Conservation (phyloP, 2,113 vertebrate genomes). For the Zootoca vivipara region DNA sequence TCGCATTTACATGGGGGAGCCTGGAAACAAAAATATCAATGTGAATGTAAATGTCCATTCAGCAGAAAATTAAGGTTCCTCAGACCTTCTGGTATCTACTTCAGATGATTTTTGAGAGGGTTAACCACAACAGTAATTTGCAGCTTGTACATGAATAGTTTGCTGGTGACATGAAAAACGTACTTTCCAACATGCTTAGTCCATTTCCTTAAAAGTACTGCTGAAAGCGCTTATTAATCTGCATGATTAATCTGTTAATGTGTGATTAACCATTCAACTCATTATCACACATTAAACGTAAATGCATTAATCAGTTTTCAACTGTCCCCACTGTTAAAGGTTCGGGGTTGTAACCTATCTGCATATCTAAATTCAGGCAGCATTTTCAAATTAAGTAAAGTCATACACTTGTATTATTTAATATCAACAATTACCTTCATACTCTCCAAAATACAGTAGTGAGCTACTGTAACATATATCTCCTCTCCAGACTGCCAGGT, state of each 20-base stretch:
- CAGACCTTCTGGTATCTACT: too few species aligned
- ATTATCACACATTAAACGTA: neutral
- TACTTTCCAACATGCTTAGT: neutral
- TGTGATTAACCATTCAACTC: slow-evolving; percentile 1
- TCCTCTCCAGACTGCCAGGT: neutral
- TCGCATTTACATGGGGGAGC: neutral
- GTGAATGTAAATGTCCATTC: neutral
- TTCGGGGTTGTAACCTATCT: neutral
- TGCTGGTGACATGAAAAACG: neutral
- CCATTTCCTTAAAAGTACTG: neutral
- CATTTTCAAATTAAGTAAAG: neutral
- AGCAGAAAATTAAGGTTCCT: neutral
- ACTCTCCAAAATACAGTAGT: neutral
- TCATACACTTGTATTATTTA: neutral
- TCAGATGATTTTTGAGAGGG: neutral
- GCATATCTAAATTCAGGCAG: neutral
- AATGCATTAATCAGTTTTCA: neutral
- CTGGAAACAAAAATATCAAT: neutral
- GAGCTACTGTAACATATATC: neutral
- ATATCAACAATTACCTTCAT: neutral
- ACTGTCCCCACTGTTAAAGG: neutral
- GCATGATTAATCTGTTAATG: slow-evolving; percentile 7
- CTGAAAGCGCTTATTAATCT: neutral
- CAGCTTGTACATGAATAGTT: neutral
- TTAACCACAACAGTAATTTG: neutral